Conservation (phyloP, 2,888 invertebrate species). For the Hemithea aestivaria region DNA sequence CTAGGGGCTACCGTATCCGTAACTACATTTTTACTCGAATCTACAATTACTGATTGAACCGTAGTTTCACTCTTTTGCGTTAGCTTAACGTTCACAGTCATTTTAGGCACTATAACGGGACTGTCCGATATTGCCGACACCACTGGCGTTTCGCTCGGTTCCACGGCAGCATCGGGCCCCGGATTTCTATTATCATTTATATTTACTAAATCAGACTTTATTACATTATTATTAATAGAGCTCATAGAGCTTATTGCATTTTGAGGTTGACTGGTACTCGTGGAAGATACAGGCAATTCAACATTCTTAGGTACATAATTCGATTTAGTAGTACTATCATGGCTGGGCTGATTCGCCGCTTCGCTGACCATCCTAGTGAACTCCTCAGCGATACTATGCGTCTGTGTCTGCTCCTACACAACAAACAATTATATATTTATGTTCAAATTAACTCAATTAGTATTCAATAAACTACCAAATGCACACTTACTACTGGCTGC, state of each 20-base stretch:
- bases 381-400: constrained; percentile 64
- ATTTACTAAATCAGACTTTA: constrained; percentile 68
- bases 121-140: constrained; percentile 86
- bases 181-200: constrained; percentile 64
- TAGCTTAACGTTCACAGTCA: constrained; percentile 65
- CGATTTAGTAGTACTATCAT: constrained; percentile 51
- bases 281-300: constrained; percentile 48
- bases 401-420: constrained; percentile 43
- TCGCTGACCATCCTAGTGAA: constrained; percentile 72
- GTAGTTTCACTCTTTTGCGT: constrained; percentile 58
- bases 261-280: constrained; percentile 54
- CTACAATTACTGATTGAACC: constrained; percentile 55
- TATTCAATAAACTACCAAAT: constrained; percentile 3
- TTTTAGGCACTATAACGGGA: constrained; percentile 81
- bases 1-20: constrained; percentile 51
- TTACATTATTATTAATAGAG: constrained; percentile 66
- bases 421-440: constrained; percentile 1
- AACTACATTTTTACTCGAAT: constrained; percentile 55
- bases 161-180: constrained; percentile 58
- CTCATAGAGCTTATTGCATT: constrained; percentile 63
- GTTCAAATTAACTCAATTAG: neutral
- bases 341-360: constrained; percentile 60
- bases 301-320: constrained; percentile 49
- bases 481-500: constrained; percentile 67
- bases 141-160: constrained; percentile 78